phyloP scores from a whole-genome alignment of 2,797 vertebrate species.

The Muscicapa striata region DNA sequence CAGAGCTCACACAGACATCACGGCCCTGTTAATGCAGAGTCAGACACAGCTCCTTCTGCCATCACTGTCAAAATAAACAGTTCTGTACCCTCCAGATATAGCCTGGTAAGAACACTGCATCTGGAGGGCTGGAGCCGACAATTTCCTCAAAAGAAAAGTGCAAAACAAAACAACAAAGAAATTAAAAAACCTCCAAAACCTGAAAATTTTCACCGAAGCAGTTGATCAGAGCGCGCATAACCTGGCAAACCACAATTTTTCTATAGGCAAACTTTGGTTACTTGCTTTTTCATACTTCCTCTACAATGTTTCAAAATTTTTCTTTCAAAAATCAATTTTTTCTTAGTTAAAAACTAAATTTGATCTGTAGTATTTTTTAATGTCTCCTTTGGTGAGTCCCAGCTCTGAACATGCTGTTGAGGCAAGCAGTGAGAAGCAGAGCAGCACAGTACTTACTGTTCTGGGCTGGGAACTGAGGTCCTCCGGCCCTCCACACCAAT shows the following conservation, averaged over 20 bases:
- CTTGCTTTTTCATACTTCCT: neutral
- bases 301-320: neutral
- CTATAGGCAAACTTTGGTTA: neutral
- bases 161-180: neutral
- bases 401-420: neutral
- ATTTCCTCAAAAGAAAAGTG: neutral
- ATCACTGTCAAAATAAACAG: neutral
- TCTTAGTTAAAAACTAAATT: neutral
- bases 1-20: neutral
- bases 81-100: neutral
- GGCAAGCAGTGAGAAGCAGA: neutral
- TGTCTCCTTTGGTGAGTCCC: neutral
- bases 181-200: neutral
- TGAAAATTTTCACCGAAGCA: neutral
- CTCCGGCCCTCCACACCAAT: conserved; percentile 82
- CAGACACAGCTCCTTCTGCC: neutral
- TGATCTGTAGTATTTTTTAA: neutral
- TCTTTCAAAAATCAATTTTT: rapidly evolving
- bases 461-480: conserved; percentile 81
- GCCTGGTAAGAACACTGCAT: neutral
- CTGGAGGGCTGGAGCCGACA: neutral
- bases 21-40: neutral
- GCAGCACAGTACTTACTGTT: conserved; percentile 83
- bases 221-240: neutral
- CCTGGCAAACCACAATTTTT: neutral